Base-by-base conservation (phyloP, 2,797 vertebrate genomes). In the Simalia tracyae region DNA sequence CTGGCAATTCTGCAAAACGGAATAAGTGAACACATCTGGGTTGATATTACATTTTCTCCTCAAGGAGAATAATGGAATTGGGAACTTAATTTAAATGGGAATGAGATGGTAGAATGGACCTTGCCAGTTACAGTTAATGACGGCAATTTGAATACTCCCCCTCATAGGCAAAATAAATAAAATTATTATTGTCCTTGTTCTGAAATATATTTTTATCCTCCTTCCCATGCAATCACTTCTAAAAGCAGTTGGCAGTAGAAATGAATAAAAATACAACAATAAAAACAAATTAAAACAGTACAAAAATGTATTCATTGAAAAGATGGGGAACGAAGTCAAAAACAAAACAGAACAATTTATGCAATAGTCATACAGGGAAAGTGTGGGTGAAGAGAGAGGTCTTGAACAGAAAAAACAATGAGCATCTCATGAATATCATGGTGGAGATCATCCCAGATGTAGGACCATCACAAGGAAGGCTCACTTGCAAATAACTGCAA, bases 1-100 rank as follows among this genome's bases (percentile, higher is more conserved):
- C 26, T 94, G 9, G 0, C 1, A 85, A 90, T 89, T 89, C 84
- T 84, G 85, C 92, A 68, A 81, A 59, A 95, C 90, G 84, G 94
- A 93, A 93, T 84, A 93, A 9, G 93, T 60, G 91, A 93, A 94
- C 88, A 89, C 94, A 72, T 90, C 31, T 31, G 36, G 9, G 68
- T 61, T 28, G 54, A 50, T 59, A 57, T 76, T 59, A 46, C 63
- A 42, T 76, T 72, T 59, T 42, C 68, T 42, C 88, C 57, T 76
- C n/a, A 57, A 81, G 56, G 88, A 76, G 56, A 89, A 89, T 89
- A 42, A 42, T 81, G 88, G 76, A 46, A 81, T 46, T 46, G 76
- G 46, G 76, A 72, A 6, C 56, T 42, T 72, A 59, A n/a, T 86
- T 57, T 86, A 57, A n/a, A 57, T 86, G 54, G 54, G 84, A 31